Base-by-base conservation (phyloP, 2,888 invertebrate species). In the Metallyticus violacea region DNA sequence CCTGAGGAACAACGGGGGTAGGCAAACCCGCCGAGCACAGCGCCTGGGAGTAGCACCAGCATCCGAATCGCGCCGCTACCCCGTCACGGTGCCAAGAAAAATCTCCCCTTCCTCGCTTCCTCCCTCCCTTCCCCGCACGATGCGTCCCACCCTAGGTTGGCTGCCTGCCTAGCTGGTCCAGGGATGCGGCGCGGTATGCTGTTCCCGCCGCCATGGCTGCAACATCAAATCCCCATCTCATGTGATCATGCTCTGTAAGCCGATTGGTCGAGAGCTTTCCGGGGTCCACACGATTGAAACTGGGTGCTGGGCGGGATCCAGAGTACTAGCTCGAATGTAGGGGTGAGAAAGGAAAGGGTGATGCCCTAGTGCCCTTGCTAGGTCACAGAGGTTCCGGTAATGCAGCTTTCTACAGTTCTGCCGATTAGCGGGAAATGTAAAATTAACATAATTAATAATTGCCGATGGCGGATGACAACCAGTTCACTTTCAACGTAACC, bases 311-410 rank as follows among this genome's bases (percentile, higher is more conserved):
- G 76, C 62, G 26, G 82, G 80, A 22, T 22, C 80, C 30, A 27
- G 81, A 30, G 25, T 81, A 30, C 81, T 81, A 30, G 22, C 30
- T 22, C 30, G 30, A 30, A 62, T 22, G 40, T 62, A 62, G 40
- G 40, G 40, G 9, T 62, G 40, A 62, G 40, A 62, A 62, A 62
- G 28, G 25, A 29, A 27, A 26, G 81, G 30, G 81, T 30, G 81
- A 85, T 26, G 85, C 29, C 80, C 80, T 28, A 27, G 26, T 27
- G 83, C 62, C 83, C 83, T 84, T 84, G 83, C 77, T 62, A 84
- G 83, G 83, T 84, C 83, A 84, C 83, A n/a, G n/a, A n/a, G n/a
- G n/a, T n/a, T n/a, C n/a, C 25, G 82, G 79, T 28, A 26, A 22
- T 22, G 79, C 79, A 28, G 26, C 26, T 27, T 28, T 15, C 79